Evolutionary conservation across 2,113 vertebrate species (phyloP).

Genomic region (Heterocephalus glaber): DNA sequence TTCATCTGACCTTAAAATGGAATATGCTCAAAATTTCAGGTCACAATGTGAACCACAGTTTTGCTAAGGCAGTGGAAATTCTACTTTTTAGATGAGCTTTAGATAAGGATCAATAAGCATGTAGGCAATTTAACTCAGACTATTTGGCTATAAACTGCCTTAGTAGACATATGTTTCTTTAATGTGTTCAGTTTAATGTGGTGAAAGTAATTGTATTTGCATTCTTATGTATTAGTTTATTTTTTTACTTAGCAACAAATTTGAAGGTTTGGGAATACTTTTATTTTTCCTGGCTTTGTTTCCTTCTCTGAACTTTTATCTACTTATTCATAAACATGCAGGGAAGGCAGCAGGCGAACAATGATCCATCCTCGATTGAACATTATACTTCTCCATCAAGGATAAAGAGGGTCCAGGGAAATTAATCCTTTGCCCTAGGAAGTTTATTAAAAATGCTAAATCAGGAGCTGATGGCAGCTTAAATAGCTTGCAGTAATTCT

Average conservation of each 20-base stretch:
- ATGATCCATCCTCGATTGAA: conserved; percentile 53
- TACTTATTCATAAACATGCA: conserved; percentile 63
- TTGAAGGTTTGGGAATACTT: conserved; percentile 45
- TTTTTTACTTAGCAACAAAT: conserved; percentile 65
- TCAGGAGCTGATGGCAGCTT: conserved; percentile 69
- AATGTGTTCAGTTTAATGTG: conserved; percentile 36
- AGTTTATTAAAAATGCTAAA: conserved; percentile 82
- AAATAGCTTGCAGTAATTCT: conserved; percentile 69
- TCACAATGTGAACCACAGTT: conserved; percentile 5
- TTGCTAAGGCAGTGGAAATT: conserved; percentile 2
- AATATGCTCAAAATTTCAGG: not conserved
- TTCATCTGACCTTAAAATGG: not conserved
- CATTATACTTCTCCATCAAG: conserved; percentile 49
- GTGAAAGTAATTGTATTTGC: conserved; percentile 59
- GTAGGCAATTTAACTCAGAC: conserved; percentile 52
- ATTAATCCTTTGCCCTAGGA: conserved; percentile 79
- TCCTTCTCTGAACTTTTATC: not conserved
- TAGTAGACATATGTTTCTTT: conserved; percentile 47
- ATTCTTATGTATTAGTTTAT: conserved; percentile 49
- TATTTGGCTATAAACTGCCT: conserved; percentile 49
- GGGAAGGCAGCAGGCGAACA: conserved; percentile 5
- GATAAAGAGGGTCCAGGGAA: conserved; percentile 74
- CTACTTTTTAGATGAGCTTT: conserved; percentile 53
- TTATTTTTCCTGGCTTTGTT: conserved; percentile 37
- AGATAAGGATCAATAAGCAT: conserved; percentile 67